Base-by-base conservation (phyloP, 2,888 invertebrate genomes). In the Scotopteryx bipunctaria region DNA sequence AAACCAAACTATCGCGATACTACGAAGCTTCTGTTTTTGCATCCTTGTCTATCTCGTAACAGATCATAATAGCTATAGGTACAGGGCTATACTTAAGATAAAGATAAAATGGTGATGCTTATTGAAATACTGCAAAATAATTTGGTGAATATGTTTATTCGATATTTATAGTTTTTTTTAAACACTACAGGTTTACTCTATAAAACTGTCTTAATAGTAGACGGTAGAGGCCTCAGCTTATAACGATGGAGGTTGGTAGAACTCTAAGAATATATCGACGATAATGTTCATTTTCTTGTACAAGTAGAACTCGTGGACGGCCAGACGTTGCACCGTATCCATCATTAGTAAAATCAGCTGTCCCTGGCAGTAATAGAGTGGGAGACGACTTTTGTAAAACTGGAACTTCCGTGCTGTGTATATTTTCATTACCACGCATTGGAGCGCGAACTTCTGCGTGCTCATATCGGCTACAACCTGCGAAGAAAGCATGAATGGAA, bases 301-400 rank as follows among this genome's bases (percentile, higher is more conserved):
- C 0, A 83, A 41, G 56, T 69, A 85, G 51, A 83, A 80, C 48
- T 86, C 86, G 29, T 86, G 86, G 0, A 86, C n/a, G 3, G 79
- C 72, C 0, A 76, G 21, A 43, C 67, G 69, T 17, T 73, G 70
- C 1, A 67, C 67, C 0, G 77, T 71, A 23, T 71, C 54, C 27
- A 78, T 56, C 63, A 76, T 67, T 11, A 80, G 33, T 1, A 71
- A 50, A 2, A 40, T 50, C 0, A 76, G 43, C 1, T 52, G 41
- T 1, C 85, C 85, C 42, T 84, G 83, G 37, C 85, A 86, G 43
- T 86, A 86, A 62, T 83, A 82, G 2, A 86, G 9, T 0, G 83
- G 85, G 0, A 83, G 33, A 0, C 83, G 76, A 42, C 71, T 71
- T 38, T 58, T 73, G 2, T 56, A 55, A 25, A 84, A 78, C 29